phyloP scores from a whole-genome alignment of 1,140 invertebrate genomes.

The Diabrotica undecimpunctata region DNA sequence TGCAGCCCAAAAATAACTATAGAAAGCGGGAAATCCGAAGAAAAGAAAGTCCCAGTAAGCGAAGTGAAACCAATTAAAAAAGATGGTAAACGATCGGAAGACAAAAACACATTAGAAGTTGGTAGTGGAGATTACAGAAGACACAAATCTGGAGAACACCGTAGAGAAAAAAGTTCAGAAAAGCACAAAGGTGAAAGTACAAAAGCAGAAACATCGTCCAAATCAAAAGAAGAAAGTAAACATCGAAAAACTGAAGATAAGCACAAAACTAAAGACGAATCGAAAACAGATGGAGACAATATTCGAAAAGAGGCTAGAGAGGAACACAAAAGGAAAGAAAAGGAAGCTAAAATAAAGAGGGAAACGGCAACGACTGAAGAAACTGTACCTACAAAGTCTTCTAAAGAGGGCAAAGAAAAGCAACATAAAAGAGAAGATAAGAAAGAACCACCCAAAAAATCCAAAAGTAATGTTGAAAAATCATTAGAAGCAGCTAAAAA shows the following conservation, averaged over 20 bases:
- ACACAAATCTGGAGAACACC: conserved; percentile 30
- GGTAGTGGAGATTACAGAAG: conserved; percentile 31
- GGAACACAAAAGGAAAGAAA: background rate
- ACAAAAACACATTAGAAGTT: conserved; percentile 38
- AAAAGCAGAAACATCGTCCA: conserved; percentile 6
- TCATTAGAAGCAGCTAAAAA: background rate
- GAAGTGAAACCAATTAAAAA: conserved; percentile 45
- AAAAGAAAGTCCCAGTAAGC: conserved; percentile 37
- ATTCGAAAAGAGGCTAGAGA: conserved; percentile 15
- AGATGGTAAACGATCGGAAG: conserved; percentile 27
- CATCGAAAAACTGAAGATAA: conserved; percentile 19
- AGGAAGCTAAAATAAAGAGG: background rate
- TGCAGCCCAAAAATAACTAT: conserved; percentile 45
- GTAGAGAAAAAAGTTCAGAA: conserved; percentile 16
- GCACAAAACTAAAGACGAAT: conserved; percentile 15
- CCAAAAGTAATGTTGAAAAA: conserved; percentile 8
- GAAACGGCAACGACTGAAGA: background rate
- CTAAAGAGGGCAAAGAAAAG: conserved; percentile 17
- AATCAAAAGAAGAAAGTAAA: conserved; percentile 20
- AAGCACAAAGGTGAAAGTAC: conserved; percentile 10
- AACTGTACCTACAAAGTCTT: conserved; percentile 10
- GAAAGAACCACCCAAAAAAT: background rate
- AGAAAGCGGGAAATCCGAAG: conserved; percentile 41
- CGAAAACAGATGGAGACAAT: conserved; percentile 15
- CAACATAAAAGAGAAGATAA: conserved; percentile 2